Conservation (phyloP, 2,888 invertebrate species). For the Drosophila nr. perissopoda region DNA sequence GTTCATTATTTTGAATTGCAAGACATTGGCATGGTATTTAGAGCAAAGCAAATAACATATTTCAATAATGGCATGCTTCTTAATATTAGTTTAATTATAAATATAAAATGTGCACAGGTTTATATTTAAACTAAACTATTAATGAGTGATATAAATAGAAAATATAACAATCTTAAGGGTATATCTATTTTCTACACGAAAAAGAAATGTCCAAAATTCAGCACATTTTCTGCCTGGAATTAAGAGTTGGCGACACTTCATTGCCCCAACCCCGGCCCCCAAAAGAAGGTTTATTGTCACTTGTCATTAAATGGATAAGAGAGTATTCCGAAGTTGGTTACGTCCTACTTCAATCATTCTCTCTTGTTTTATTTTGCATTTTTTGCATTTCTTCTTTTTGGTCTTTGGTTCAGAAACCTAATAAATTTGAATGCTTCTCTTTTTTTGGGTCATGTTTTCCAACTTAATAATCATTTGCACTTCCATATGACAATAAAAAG, state of each 20-base stretch:
- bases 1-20: conserved; percentile 5
- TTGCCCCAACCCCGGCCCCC: too few relatives aligned
- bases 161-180: background rate
- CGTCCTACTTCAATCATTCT: background rate
- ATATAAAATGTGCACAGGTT: background rate
- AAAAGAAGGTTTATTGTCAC: background rate
- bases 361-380: background rate
- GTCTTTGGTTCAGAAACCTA: conserved; percentile 39
- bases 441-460: conserved; percentile 45
- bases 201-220: background rate
- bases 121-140: background rate
- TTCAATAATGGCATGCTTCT: background rate
- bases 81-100: background rate
- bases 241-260: too few relatives aligned
- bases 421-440: conserved; percentile 36
- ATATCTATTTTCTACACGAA: background rate
- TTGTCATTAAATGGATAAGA: background rate
- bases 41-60: background rate
- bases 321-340: background rate
- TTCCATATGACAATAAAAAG: conserved; percentile 47
- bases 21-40: background rate
- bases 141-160: background rate
- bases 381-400: background rate
- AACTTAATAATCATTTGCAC: conserved; percentile 44
- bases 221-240: background rate